Evolutionary conservation across 35 echinoderm and acorn worm genomes (phyloP), one percentile per base, ranked within the genome.

Genomic region (Apostichopus californicus): DNA sequence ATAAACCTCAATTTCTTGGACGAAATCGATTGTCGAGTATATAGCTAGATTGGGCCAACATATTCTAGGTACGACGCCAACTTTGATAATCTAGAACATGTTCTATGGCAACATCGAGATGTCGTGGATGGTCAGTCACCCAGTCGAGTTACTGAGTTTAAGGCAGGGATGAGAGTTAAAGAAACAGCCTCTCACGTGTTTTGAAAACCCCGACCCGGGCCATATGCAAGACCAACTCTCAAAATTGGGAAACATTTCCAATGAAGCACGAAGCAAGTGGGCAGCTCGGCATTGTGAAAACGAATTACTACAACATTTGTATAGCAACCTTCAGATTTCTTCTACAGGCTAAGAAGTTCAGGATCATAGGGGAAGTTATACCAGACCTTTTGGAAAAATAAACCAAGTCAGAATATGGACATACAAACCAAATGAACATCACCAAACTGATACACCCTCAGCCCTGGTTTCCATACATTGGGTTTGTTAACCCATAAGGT

Each of bases 21-120:
- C 77, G 95, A 3, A 92, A 92, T 5, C 24, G 95, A 28, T 6
- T 98, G n/a, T 12, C 68, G 12, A 72, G 68, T 72, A 72, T 72
- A 4, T 6, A 20, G 68, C n/a, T 72, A 72, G n/a, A 72, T 20
- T 72, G 68, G 68, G 68, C 68, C 12, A 20, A 72, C 12, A 72
- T 72, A 12, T 72, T 72, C 68, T 20, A 72, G 12, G 68, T 72
- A 20, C 68, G 5, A 72, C 68, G 68, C 12, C 68, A 12, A 72
- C 12, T 72, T 72, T 12, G 68, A 20, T 46, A 72, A 72, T 72
- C 68, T 72, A 72, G 68, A 72, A 20, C 12, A 72, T 12, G n/a
- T 72, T 72, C n/a, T 72, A 72, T 6, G 1, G 68, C 68, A 20
- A 72, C 68, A 72, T 72, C 2, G 68, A 14, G 68, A 72, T 20